Percentiles rank a stretch among this genome's conserved stretches.
Evolutionary conservation across 2,113 vertebrate species (phyloP).

Genomic region (Semicossyphus pulcher): DNA sequence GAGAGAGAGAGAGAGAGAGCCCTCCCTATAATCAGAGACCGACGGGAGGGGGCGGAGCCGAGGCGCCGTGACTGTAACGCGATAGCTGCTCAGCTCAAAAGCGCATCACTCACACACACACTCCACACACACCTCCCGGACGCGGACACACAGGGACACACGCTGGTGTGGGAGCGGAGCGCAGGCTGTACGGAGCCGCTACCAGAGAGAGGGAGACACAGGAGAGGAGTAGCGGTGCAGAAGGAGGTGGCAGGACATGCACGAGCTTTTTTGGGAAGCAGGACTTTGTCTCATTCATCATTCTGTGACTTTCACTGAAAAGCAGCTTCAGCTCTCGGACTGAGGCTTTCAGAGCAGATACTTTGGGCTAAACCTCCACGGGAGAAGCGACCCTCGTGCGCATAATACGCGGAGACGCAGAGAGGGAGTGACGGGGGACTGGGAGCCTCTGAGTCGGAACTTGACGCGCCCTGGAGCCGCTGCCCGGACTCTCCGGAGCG

Average conservation of each 20-base stretch:
- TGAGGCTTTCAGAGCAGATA: neutral
- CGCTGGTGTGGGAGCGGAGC: slow-evolving; percentile 50
- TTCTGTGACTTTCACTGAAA: slow-evolving; percentile 1
- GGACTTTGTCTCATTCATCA: neutral
- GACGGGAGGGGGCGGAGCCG: slow-evolving; percentile 86
- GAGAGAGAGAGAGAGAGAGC: neutral
- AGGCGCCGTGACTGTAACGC: slow-evolving; percentile 87
- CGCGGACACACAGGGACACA: slow-evolving; percentile 38
- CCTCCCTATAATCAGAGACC: slow-evolving; percentile 75
- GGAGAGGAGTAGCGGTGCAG: slow-evolving; percentile 27
- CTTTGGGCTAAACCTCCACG: neutral
- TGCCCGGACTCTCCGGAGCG: slow-evolving; percentile 17
- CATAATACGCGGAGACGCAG: slow-evolving; percentile 38
- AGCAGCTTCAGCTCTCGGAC: slow-evolving; percentile 10
- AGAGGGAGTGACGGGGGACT: slow-evolving; percentile 7
- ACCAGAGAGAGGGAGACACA: neutral
- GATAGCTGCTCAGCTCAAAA: slow-evolving; percentile 85
- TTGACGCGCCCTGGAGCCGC: slow-evolving; percentile 51
- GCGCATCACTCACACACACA: slow-evolving; percentile 76
- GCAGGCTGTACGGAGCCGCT: slow-evolving; percentile 34
- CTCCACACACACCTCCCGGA: slow-evolving; percentile 77
- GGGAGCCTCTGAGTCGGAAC: slow-evolving; percentile 30
- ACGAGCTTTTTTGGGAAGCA: neutral
- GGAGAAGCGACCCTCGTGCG: slow-evolving; percentile 43
- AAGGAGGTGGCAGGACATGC: slow-evolving; percentile 36